Conservation (phyloP, 2,888 invertebrate genomes). For the Pristionchus arcanus region DNA sequence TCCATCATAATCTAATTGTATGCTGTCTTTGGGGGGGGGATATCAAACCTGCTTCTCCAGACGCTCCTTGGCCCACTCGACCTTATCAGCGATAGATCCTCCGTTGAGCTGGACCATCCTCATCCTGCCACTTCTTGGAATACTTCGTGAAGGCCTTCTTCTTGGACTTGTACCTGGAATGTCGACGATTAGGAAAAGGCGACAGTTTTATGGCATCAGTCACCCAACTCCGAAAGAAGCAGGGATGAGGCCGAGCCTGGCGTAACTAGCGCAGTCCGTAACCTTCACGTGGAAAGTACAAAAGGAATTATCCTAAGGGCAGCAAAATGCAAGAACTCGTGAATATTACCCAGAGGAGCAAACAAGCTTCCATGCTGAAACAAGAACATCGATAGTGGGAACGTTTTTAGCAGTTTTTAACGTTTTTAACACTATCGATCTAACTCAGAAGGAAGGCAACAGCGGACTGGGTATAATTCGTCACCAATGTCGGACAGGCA, state of each 20-base stretch:
- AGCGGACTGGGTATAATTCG: constrained; percentile 52
- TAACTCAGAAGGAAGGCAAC: constrained; percentile 57
- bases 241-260: neutral
- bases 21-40: neutral
- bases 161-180: constrained; percentile 96
- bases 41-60: constrained; percentile 88
- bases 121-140: constrained; percentile 98
- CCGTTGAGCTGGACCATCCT: constrained; percentile 97
- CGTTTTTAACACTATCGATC: constrained; percentile 17
- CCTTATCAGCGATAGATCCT: too few relatives aligned
- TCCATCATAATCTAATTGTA: constrained; percentile 90
- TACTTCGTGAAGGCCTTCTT: constrained; percentile 99
- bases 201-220: constrained; percentile 29
- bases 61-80: constrained; percentile 96
- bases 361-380: neutral
- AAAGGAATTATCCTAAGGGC: constrained; percentile 55
- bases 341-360: constrained; percentile 53
- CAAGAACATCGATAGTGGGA: constrained; percentile 35
- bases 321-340: constrained; percentile 14
- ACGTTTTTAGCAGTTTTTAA: neutral
- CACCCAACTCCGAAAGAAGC: constrained; percentile 14
- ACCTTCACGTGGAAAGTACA: constrained; percentile 66
- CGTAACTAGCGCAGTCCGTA: constrained; percentile 61
- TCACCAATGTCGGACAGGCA: constrained; percentile 75
- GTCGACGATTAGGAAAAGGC: constrained; percentile 55